Evolutionary conservation across 2,888 invertebrate genomes (phyloP), one percentile per base, ranked within the genome.

Genomic region (Eugnorisma glareosa): DNA sequence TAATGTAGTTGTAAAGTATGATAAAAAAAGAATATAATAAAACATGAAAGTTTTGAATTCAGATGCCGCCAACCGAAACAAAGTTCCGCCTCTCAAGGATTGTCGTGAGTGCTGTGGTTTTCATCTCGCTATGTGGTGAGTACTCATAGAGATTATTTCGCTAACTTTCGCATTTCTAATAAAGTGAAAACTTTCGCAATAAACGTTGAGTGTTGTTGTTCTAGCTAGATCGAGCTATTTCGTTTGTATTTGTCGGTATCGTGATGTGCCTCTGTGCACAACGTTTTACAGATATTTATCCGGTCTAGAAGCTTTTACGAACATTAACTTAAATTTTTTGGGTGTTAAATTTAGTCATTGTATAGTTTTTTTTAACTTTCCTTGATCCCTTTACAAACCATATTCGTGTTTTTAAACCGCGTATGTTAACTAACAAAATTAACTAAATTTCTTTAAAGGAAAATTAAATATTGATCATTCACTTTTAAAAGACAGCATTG

Each of bases 91-190:
- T 90, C 83, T 81, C 89, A 84, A 89, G 89, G 87, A 88, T 91
- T 88, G 87, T 93, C 81, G 83, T 91, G 80, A 87, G 92, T 85
- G 86, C 88, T 88, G 90, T 92, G 90, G 90, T 92, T 87, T 92
- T 95, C 92, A 93, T 96, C 91, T 93, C 93, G 86, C 91, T 96
- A 90, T 95, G 94, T 94, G 95, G 96, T 96, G 91, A 95, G 96
- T 95, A 89, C 84, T 89, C 79, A 81, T 86, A 86, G 80, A 90
- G 86, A 92, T 92, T 92, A 92, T 91, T 91, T 90, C 75, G 82
- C 88, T 73, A 90, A 91, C 88, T 92, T 91, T 89, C 88, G 78
- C 86, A 87, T 89, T 89, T 89, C 84, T 88, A 81, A 88, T 86
- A 87, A 89, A 86, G 77, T 86, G 82, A 84, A 84, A 92, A 92